Evolutionary conservation across 2,113 vertebrate genomes (phyloP).

Genomic region (Amia ocellicauda): DNA sequence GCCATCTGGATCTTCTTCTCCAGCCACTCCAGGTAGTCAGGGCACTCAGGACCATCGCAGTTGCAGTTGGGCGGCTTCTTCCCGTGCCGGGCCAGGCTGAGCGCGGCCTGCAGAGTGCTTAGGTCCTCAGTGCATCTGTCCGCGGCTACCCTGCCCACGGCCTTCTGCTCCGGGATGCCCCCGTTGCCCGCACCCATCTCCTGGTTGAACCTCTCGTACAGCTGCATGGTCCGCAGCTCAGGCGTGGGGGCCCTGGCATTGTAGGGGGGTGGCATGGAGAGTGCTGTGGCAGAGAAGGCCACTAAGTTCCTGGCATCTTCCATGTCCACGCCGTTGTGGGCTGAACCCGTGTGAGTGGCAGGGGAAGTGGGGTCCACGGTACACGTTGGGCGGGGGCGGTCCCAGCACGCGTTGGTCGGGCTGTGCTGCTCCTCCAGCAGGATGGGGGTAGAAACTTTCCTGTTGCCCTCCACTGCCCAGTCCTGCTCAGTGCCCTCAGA

Average conservation of each 20-base stretch:
- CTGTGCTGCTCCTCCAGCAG: slow-evolving; percentile 42
- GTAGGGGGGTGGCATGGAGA: slow-evolving; percentile 75
- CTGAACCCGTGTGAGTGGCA: slow-evolving; percentile 29
- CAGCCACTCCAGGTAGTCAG: slow-evolving; percentile 96
- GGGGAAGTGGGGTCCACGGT: no score
- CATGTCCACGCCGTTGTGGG: slow-evolving; percentile 61
- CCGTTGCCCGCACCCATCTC: slow-evolving; percentile 73
- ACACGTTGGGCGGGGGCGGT: slow-evolving; percentile 7
- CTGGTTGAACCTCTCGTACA: slow-evolving; percentile 86
- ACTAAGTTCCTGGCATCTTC: slow-evolving; percentile 89
- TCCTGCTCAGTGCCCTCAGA: slow-evolving; percentile 44
- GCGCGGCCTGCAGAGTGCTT: slow-evolving; percentile 78
- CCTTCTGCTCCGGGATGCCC: slow-evolving; percentile 35
- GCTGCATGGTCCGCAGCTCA: slow-evolving; percentile 60
- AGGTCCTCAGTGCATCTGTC: slow-evolving; percentile 71
- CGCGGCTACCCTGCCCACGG: slow-evolving; percentile 45
- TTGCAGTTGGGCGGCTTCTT: slow-evolving; percentile 92
- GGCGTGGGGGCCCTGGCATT: slow-evolving; percentile 41
- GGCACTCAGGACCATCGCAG: slow-evolving; percentile 93
- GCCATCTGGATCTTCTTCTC: slow-evolving; percentile 89
- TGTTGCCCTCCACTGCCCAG: slow-evolving; percentile 60
- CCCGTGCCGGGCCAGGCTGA: slow-evolving; percentile 85
- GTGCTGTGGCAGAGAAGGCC: slow-evolving; percentile 84
- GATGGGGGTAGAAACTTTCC: slow-evolving; percentile 40
- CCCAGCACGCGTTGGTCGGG: slow-evolving; percentile 39